Evolutionary conservation across 2,113 vertebrate genomes (phyloP).

Genomic region (Cheilinus undulatus): DNA sequence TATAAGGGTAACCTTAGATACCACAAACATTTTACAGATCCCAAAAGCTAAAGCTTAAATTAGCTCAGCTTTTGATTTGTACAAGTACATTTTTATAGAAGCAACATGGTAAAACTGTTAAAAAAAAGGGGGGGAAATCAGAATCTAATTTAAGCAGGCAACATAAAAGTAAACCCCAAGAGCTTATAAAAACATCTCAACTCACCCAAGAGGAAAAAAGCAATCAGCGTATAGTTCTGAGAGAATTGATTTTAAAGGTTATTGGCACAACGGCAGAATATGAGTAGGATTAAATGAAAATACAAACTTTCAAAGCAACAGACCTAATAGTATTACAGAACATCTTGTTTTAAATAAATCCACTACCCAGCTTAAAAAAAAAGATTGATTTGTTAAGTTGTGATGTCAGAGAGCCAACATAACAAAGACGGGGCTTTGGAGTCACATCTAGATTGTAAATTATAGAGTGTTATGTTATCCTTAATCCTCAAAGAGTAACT

Average conservation of each 20-base stretch:
- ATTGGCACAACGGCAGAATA: background rate
- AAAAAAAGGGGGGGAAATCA: background rate
- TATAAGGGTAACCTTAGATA: background rate
- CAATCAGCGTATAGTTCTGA: conserved; percentile 17
- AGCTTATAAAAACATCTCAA: conserved; percentile 16
- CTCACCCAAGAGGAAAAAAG: conserved; percentile 26
- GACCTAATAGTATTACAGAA: conserved; percentile 16
- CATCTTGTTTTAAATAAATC: background rate
- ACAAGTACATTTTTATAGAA: background rate
- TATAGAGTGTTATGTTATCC: background rate
- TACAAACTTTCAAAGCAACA: background rate
- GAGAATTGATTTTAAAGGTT: conserved; percentile 28
- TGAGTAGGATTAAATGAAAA: background rate
- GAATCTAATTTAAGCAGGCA: conserved; percentile 23
- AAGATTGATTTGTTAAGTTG: background rate
- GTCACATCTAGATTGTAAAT: background rate
- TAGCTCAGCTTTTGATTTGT: background rate
- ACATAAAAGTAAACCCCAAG: conserved; percentile 12
- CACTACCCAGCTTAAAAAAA: background rate
- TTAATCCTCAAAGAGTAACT: too few species aligned
- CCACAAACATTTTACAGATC: background rate
- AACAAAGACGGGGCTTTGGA: background rate
- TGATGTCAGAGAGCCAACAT: background rate
- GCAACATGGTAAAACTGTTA: background rate
- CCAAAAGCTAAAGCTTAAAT: background rate